phyloP scores from a whole-genome alignment of 2,113 vertebrate species.

The Bucco capensis region DNA sequence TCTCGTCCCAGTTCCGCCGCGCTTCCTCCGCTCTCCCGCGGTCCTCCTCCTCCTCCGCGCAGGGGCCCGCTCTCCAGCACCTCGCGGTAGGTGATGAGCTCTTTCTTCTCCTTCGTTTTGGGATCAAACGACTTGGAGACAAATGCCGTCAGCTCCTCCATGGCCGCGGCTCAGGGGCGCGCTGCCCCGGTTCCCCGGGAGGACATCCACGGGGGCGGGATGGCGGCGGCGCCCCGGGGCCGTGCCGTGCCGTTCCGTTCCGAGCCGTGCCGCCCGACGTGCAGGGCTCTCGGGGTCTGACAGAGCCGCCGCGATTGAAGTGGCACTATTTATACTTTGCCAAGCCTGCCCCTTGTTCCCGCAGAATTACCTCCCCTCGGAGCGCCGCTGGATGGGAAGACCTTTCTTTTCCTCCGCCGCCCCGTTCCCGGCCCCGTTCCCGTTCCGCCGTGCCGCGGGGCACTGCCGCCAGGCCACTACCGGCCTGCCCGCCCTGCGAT shows the following conservation, averaged over 20 bases:
- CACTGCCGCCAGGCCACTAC: slow-evolving; percentile 41
- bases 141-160: slow-evolving; percentile 98
- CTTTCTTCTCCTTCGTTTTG: slow-evolving; percentile 98
- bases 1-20: slow-evolving; percentile 83
- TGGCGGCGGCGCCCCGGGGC: slow-evolving; percentile 38
- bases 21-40: slow-evolving; percentile 77
- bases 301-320: slow-evolving; percentile 86
- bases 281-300: slow-evolving; percentile 86
- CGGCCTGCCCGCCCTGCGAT: not conserved
- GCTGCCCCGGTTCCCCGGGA: slow-evolving; percentile 65
- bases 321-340: slow-evolving; percentile 98
- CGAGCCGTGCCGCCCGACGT: slow-evolving; percentile 37
- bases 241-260: slow-evolving; percentile 68
- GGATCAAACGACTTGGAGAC: slow-evolving; percentile 98
- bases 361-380: slow-evolving; percentile 91
- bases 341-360: slow-evolving; percentile 91
- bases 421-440: slow-evolving; percentile 42
- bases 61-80: slow-evolving; percentile 92
- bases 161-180: slow-evolving; percentile 71
- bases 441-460: slow-evolving; percentile 34
- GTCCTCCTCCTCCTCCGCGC: slow-evolving; percentile 22
- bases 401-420: not conserved
- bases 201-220: slow-evolving; percentile 85
- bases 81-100: slow-evolving; percentile 94
- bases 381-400: slow-evolving; percentile 78